phyloP scores from a whole-genome alignment of 2,113 vertebrate genomes.

The Chaetura pelagica region DNA sequence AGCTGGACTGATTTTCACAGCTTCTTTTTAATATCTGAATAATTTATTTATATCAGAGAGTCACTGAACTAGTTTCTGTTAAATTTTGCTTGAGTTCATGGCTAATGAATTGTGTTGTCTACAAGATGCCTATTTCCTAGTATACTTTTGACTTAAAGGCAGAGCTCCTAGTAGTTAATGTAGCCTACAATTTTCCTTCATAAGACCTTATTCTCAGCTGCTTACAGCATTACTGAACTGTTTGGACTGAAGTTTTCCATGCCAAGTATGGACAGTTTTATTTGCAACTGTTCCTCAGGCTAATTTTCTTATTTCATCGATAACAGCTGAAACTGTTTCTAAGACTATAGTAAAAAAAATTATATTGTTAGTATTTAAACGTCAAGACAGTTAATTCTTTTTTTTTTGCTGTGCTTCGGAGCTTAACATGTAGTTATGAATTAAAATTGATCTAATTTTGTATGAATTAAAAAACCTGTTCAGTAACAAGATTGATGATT shows the following conservation, averaged over 20 bases:
- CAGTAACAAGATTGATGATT: not conserved
- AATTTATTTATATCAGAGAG: not conserved
- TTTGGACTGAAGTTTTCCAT: conserved; percentile 59
- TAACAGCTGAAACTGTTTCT: not conserved
- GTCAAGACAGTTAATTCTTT: not conserved
- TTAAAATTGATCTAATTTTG: not conserved
- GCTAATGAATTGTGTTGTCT: not conserved
- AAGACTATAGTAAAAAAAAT: not conserved
- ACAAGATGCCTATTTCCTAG: not conserved
- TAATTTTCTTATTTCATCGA: conserved; percentile 39
- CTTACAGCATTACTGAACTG: conserved; percentile 2
- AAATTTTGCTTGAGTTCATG: not conserved
- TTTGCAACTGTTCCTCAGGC: conserved; percentile 11
- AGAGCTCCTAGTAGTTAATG: not conserved
- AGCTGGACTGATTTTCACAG: not conserved
- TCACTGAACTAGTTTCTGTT: not conserved
- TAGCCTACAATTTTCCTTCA: not conserved
- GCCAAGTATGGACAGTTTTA: conserved; percentile 59
- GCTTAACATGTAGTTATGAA: not conserved
- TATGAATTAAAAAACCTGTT: not conserved
- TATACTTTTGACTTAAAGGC: not conserved
- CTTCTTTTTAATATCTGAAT: not conserved
- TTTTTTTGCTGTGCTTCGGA: not conserved
- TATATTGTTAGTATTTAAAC: not conserved
- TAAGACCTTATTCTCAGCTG: conserved; percentile 11